phyloP scores from a whole-genome alignment of 2,888 invertebrate genomes.

The Argyresthia albistria region DNA sequence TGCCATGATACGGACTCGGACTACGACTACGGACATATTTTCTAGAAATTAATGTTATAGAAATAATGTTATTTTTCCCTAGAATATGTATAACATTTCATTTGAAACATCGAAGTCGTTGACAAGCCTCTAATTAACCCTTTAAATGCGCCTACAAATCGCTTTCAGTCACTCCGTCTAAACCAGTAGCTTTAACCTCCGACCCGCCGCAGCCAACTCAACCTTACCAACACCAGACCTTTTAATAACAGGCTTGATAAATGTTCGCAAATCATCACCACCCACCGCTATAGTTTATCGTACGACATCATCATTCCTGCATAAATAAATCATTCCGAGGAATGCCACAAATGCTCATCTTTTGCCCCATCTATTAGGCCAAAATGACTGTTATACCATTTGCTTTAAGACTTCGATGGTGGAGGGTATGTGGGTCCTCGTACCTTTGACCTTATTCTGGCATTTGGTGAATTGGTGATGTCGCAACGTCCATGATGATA shows the following conservation, averaged over 20 bases:
- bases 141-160: no score
- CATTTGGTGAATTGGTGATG: conserved; percentile 63
- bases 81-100: no score
- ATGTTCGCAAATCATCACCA: background rate
- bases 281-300: background rate
- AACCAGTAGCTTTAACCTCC: background rate
- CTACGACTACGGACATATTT: no score
- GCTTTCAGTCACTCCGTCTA: no score
- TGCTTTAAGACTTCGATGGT: background rate
- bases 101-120: no score
- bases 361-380: background rate
- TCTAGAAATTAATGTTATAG: no score
- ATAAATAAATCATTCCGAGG: conserved; percentile 3
- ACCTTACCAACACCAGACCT: background rate
- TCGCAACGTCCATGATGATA: conserved; percentile 48
- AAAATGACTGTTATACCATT: conserved; percentile 1
- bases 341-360: background rate
- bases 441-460: conserved; percentile 70
- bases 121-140: no score
- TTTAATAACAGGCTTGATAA: background rate
- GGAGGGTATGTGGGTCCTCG: background rate
- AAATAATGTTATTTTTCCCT: no score
- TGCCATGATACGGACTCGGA: no score
- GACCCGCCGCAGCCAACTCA: background rate
- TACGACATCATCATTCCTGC: background rate